phyloP scores from a whole-genome alignment of 2,888 invertebrate genomes.

The Meliscaeva auricollis region DNA sequence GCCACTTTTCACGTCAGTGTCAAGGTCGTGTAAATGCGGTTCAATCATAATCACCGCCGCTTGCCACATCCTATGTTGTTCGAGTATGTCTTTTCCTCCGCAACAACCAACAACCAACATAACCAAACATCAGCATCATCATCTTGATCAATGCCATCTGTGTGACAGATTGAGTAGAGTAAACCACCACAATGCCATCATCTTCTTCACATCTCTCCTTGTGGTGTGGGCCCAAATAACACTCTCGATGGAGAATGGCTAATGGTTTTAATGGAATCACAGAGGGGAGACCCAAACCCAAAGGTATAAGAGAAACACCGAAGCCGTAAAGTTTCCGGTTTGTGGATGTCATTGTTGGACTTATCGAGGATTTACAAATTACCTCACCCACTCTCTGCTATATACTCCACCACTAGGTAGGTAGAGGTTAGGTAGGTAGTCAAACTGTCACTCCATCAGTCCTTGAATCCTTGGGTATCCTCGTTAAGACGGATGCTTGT shows the following conservation, averaged over 20 bases:
- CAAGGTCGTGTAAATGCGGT: slow-evolving; percentile 60
- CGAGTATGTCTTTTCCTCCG: neutral
- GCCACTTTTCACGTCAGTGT: slow-evolving; percentile 33
- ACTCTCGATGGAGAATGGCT: slow-evolving; percentile 21
- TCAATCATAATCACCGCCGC: slow-evolving; percentile 52
- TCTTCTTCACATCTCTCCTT: neutral
- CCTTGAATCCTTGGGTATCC: slow-evolving; percentile 34
- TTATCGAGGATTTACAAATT: slow-evolving; percentile 65
- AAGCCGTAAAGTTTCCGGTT: slow-evolving; percentile 43
- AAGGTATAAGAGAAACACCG: slow-evolving; percentile 28
- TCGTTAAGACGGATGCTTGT: slow-evolving; percentile 19
- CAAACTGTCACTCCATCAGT: slow-evolving; percentile 35
- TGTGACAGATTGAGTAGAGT: slow-evolving; percentile 4
- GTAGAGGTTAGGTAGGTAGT: slow-evolving; percentile 10
- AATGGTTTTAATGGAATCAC: slow-evolving; percentile 46
- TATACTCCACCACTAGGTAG: neutral
- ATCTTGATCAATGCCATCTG: slow-evolving; percentile 29
- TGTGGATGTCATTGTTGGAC: slow-evolving; percentile 57
- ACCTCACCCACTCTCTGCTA: slow-evolving; percentile 25
- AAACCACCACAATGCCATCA: slow-evolving; percentile 9
- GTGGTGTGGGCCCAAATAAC: slow-evolving; percentile 1
- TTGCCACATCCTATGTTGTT: neutral
- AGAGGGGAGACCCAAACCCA: slow-evolving; percentile 9
- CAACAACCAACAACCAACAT: neutral
- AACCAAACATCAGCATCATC: neutral